Conservation (phyloP, 2,797 vertebrate genomes). For the Meriones psammophilus region DNA sequence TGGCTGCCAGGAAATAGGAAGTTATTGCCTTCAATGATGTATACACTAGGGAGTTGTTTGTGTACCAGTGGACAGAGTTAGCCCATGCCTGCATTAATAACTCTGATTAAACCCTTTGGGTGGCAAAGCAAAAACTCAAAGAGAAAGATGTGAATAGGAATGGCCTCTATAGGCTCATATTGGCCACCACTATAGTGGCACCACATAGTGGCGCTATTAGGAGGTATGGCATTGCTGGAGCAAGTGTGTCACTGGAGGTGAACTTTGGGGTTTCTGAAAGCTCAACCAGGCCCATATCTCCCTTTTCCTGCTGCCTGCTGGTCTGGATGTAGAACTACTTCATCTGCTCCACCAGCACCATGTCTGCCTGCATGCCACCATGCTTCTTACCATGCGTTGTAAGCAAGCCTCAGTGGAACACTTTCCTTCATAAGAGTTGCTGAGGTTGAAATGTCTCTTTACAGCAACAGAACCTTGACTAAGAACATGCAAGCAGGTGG, state of each 20-base stretch:
- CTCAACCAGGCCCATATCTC: background rate
- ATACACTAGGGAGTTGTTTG: background rate
- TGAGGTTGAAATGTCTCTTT: background rate
- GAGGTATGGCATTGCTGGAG: background rate
- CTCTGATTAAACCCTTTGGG: background rate
- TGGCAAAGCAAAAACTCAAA: background rate
- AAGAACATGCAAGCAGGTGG: no score
- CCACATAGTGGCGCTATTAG: background rate
- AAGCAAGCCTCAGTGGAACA: background rate
- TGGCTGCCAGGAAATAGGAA: background rate
- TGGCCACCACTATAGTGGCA: no score
- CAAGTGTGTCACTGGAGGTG: background rate
- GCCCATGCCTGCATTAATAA: background rate
- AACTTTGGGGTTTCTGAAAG: background rate
- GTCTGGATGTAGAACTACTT: background rate
- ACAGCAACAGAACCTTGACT: no score
- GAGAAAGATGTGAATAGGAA: background rate
- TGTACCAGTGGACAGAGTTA: background rate
- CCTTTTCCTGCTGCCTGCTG: background rate
- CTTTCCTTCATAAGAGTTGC: background rate
- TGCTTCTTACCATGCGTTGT: background rate
- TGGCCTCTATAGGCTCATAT: background rate
- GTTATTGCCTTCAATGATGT: background rate
- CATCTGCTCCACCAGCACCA: background rate
- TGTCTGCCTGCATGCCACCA: background rate